Conservation (phyloP, 2,113 vertebrate species). For the Alces alces region DNA sequence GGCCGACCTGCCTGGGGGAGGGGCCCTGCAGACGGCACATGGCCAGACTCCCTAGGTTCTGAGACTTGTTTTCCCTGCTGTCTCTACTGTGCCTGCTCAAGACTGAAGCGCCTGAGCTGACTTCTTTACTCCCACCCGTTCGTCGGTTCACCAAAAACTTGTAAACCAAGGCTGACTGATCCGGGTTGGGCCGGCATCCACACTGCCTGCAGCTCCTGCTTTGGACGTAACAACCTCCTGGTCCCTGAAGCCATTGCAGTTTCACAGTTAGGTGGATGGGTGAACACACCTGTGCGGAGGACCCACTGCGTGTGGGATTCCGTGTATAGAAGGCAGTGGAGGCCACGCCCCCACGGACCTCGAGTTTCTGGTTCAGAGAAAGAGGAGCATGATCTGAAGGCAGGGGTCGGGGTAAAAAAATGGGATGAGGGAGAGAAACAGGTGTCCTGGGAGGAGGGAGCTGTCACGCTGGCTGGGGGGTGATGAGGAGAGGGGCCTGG, state of each 20-base stretch:
- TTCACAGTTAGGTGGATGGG: background rate
- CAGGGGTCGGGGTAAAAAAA: fast-evolving
- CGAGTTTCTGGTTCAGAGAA: background rate
- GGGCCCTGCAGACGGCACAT: fast-evolving
- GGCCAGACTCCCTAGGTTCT: background rate
- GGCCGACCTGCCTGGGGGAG: fast-evolving
- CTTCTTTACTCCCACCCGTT: background rate
- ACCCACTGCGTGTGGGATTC: fast-evolving
- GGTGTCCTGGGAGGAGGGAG: background rate
- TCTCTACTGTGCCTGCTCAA: background rate
- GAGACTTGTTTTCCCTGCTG: background rate
- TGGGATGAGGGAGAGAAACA: background rate
- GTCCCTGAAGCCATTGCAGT: background rate
- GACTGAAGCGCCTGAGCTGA: background rate
- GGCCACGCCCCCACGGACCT: fast-evolving
- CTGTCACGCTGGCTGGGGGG: background rate
- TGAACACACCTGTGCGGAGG: background rate
- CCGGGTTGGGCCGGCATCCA: background rate
- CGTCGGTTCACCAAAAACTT: background rate
- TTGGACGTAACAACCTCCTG: background rate
- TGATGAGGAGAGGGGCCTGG: too few species aligned
- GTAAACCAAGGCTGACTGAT: background rate
- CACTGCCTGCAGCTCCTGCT: background rate
- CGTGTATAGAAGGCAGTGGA: background rate
- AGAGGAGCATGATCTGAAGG: background rate